Conservation (phyloP, 2,888 invertebrate genomes). For the Epirrhoe tristata region DNA sequence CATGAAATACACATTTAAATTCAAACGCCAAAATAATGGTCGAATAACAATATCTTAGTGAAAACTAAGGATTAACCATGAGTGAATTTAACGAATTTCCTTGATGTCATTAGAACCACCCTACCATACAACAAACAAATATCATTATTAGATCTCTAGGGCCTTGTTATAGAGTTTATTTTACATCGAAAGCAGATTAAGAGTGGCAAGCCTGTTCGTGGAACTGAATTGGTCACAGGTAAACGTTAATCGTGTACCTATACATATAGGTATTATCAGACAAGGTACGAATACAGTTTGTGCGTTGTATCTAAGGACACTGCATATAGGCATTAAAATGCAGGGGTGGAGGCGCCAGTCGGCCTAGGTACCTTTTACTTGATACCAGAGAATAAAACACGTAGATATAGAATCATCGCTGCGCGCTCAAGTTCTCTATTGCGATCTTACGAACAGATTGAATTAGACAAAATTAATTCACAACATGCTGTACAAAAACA, state of each 20-base stretch:
- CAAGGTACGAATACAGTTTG: slow-evolving; percentile 48
- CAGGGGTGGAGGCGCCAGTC: slow-evolving; percentile 31
- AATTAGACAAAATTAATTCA: neutral
- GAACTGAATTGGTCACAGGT: slow-evolving; percentile 70
- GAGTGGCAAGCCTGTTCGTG: slow-evolving; percentile 45
- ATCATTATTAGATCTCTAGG: neutral
- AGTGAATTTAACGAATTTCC: too few relatives aligned
- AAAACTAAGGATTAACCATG: too few relatives aligned
- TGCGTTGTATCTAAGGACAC: slow-evolving; percentile 59
- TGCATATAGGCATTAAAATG: slow-evolving; percentile 65
- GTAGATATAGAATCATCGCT: too few relatives aligned
- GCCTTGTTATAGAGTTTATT: neutral
- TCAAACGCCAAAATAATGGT: too few relatives aligned
- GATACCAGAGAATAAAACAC: neutral
- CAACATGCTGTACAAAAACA: neutral
- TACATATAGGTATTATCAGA: slow-evolving; percentile 61
- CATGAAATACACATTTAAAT: too few relatives aligned
- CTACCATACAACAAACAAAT: neutral
- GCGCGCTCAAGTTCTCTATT: too few relatives aligned
- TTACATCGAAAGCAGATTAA: neutral
- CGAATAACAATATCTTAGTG: too few relatives aligned
- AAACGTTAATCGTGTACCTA: slow-evolving; percentile 69
- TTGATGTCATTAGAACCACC: neutral
- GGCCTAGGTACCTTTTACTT: slow-evolving; percentile 17
- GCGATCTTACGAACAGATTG: neutral